Evolutionary conservation across 2,888 invertebrate species (phyloP).

Genomic region (Melikaiella ostensackeni): DNA sequence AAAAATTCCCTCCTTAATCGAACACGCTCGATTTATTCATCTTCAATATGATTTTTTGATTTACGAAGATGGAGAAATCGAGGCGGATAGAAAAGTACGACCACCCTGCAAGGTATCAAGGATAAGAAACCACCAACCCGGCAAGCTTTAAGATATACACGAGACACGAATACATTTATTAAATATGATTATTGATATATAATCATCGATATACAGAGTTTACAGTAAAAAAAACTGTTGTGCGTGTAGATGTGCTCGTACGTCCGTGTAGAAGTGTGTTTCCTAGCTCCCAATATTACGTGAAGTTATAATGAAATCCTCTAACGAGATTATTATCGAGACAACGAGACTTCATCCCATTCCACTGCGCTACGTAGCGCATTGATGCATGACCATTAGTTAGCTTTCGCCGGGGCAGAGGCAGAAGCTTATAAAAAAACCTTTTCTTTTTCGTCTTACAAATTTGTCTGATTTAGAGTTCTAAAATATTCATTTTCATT

Average conservation of each 20-base stretch:
- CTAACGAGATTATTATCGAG: conserved; percentile 43
- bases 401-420: conserved; percentile 70
- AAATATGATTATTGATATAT: conserved; percentile 76
- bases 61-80: conserved; percentile 10
- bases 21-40: background rate
- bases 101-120: conserved; percentile 72
- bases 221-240: conserved; percentile 59
- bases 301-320: conserved; percentile 44
- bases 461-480: background rate
- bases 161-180: conserved; percentile 77
- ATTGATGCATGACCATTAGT: conserved; percentile 56
- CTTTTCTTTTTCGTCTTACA: background rate
- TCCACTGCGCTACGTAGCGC: conserved; percentile 46
- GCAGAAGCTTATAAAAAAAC: conserved; percentile 45
- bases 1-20: background rate
- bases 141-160: conserved; percentile 77
- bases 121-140: conserved; percentile 76
- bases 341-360: conserved; percentile 48
- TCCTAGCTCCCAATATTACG: conserved; percentile 50
- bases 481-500: background rate
- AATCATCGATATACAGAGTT: conserved; percentile 75
- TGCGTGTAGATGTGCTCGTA: conserved; percentile 52
- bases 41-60: background rate
- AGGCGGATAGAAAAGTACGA: conserved; percentile 70
- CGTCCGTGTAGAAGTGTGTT: conserved; percentile 49